Conservation (phyloP, 1,140 invertebrate genomes). For the Pogonomyrmex californicus region DNA sequence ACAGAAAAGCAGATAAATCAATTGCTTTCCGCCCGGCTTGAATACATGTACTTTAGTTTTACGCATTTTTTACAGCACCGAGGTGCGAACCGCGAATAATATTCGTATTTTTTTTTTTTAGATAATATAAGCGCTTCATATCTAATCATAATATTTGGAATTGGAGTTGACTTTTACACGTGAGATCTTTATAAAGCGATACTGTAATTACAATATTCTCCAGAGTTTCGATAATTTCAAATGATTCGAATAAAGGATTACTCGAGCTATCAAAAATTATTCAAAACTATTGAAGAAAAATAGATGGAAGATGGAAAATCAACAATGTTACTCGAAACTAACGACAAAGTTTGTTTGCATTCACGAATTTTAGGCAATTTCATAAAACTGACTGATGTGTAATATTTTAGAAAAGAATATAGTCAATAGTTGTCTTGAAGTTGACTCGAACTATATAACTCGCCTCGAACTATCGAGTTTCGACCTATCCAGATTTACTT, state of each 20-base stretch:
- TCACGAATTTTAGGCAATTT: not conserved
- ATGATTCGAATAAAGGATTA: not conserved
- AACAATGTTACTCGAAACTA: not conserved
- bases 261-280: not conserved
- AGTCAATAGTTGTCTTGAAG: slow-evolving; percentile 29
- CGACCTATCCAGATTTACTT: slow-evolving; percentile 24
- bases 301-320: not conserved
- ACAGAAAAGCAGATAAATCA: slow-evolving; percentile 66
- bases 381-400: not conserved
- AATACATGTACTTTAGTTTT: slow-evolving; percentile 51
- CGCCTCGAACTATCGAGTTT: slow-evolving; percentile 12
- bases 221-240: not conserved
- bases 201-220: not conserved
- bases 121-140: not conserved
- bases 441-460: not conserved
- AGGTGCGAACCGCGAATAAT: not conserved
- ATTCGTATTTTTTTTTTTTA: not conserved
- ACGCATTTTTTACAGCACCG: slow-evolving; percentile 9
- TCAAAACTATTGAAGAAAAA: not conserved
- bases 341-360: not conserved
- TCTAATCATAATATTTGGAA: not conserved
- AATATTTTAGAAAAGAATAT: slow-evolving; percentile 6
- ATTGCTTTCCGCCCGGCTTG: slow-evolving; percentile 54
- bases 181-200: not conserved
- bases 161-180: not conserved